Percentiles rank a stretch among this genome's conserved stretches.
Conservation (phyloP, 2,797 vertebrate species). For the Furcifer pardalis region DNA sequence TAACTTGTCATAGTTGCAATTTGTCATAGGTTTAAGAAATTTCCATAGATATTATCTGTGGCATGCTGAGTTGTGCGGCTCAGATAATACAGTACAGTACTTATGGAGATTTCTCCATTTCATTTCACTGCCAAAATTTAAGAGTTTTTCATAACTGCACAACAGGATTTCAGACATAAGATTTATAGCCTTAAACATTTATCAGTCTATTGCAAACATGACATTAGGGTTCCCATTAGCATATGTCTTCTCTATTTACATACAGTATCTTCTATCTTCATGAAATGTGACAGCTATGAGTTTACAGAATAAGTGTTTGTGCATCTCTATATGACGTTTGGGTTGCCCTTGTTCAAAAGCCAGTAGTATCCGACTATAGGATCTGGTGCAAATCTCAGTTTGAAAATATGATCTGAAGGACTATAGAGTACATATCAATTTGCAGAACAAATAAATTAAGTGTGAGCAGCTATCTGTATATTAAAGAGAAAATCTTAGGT, state of each 20-base stretch:
- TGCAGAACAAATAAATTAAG: conserved; percentile 30
- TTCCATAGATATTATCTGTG: too few species aligned
- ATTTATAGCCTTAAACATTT: background rate
- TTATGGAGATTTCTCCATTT: too few species aligned
- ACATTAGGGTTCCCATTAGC: conserved; percentile 20
- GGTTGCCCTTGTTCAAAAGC: too few species aligned
- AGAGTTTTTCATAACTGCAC: background rate
- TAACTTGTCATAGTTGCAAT: too few species aligned
- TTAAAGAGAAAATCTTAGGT: conserved; percentile 13
- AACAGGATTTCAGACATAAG: background rate
- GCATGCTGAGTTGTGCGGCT: too few species aligned
- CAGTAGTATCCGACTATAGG: too few species aligned
- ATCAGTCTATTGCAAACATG: conserved; percentile 5
- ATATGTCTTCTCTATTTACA: conserved; percentile 30
- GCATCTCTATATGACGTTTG: background rate
- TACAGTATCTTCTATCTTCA: conserved; percentile 45
- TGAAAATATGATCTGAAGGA: background rate
- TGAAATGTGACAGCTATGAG: conserved; percentile 30
- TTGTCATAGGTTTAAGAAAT: too few species aligned
- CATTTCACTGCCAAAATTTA: too few species aligned
- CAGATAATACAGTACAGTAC: too few species aligned
- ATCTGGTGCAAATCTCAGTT: too few species aligned
- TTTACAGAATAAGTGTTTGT: conserved; percentile 15
- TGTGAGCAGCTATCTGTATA: conserved; percentile 44
- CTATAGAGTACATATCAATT: conserved; percentile 20